Percentiles rank a stretch among this genome's conserved stretches.
These are phyloP conservation scores for Sialia sialis DNA, from an alignment of 2,113 vertebrate species.

Conservation along the genomic window DNA sequence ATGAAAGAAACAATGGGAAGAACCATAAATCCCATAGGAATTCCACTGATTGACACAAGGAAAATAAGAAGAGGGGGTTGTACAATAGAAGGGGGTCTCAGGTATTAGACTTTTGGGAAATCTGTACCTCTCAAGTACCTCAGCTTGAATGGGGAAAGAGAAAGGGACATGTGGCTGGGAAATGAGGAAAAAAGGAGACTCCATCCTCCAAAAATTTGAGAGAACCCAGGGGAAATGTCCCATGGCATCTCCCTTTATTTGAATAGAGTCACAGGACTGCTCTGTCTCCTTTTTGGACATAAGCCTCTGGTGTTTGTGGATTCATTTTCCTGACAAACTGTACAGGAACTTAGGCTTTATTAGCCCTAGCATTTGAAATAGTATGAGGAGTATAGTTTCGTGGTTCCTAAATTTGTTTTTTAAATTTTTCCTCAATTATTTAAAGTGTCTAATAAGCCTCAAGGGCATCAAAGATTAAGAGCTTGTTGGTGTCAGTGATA, in stretches of 20 bases:
- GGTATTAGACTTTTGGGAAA: not conserved
- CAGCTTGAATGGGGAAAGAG: not conserved
- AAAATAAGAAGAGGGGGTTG: not conserved
- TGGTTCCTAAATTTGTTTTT: not conserved
- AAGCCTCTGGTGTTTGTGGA: not conserved
- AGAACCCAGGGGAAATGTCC: not conserved
- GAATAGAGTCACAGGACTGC: not conserved
- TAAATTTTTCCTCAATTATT: not conserved
- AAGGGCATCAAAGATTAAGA: not conserved
- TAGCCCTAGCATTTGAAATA: not conserved
- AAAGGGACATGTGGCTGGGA: accelerated
- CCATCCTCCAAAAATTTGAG: not conserved
- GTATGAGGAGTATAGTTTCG: not conserved
- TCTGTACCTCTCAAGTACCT: not conserved
- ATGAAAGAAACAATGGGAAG: not conserved
- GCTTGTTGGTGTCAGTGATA: not conserved
- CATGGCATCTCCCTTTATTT: not conserved
- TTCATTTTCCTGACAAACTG: not conserved
- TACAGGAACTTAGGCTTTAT: not conserved
- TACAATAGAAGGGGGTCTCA: not conserved
- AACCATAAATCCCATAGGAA: not conserved
- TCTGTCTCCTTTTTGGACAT: not conserved
- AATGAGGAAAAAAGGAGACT: not conserved
- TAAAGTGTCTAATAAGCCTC: not conserved
- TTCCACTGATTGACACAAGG: not conserved